phyloP scores from a whole-genome alignment of 2,113 vertebrate genomes.

The Rhinolophus sinicus region DNA sequence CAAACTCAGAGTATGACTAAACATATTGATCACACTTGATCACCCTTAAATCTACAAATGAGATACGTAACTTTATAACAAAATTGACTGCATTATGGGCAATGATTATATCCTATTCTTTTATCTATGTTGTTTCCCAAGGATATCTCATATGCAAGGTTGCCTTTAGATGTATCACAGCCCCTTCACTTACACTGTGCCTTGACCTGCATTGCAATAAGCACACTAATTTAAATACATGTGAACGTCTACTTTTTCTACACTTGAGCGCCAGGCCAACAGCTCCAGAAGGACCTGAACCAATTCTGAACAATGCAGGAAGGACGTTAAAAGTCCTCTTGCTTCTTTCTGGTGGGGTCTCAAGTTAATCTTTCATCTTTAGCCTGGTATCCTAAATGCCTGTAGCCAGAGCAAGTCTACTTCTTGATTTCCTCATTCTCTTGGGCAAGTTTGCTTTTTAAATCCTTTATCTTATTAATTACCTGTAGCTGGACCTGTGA shows the following conservation, averaged over 20 bases:
- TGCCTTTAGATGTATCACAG: not conserved
- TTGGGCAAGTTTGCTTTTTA: constrained; percentile 10
- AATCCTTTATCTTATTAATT: constrained; percentile 20
- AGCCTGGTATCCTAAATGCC: not conserved
- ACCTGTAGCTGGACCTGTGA: not conserved
- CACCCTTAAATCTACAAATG: not conserved
- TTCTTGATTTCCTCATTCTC: not conserved
- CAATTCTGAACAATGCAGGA: not conserved
- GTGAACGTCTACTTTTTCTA: not conserved
- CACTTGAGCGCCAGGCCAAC: not conserved
- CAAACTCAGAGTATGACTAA: not conserved
- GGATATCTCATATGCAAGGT: not conserved
- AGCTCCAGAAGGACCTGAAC: not conserved
- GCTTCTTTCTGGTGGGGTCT: not conserved
- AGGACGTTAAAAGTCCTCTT: not conserved
- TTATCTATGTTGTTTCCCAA: not conserved
- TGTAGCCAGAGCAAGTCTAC: not conserved
- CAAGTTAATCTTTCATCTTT: not conserved
- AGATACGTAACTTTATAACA: not conserved
- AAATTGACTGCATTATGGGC: not conserved
- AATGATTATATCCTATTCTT: not conserved
- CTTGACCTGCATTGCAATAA: not conserved
- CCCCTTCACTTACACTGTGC: not conserved
- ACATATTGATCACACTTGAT: not conserved
- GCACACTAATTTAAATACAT: not conserved